Evolutionary conservation across 2,888 invertebrate species (phyloP).

Genomic region (Oithona nana): DNA sequence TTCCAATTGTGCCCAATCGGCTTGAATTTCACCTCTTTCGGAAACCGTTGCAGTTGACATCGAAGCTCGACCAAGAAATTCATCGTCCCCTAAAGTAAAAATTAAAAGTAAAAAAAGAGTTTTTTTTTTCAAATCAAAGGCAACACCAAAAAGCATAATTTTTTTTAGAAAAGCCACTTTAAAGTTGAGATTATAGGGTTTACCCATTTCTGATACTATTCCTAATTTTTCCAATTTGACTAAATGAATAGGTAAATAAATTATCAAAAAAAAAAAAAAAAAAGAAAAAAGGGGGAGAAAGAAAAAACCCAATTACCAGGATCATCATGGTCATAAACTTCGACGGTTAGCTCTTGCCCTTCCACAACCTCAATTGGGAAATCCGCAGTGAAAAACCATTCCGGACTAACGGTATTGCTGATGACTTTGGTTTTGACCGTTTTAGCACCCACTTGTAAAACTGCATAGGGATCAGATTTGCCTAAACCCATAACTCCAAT

Average conservation of each 20-base stretch:
- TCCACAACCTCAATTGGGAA: constrained; percentile 24
- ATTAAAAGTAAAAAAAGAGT: too few species aligned
- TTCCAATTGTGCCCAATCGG: constrained; percentile 75
- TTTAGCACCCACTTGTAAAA: constrained; percentile 75
- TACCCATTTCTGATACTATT: too few species aligned
- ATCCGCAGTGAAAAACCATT: constrained; percentile 60
- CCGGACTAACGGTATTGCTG: constrained; percentile 77
- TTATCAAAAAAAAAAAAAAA: too few species aligned
- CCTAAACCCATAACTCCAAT: constrained; percentile 24
- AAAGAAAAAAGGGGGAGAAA: too few species aligned
- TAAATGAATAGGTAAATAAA: too few species aligned
- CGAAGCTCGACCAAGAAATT: constrained; percentile 56
- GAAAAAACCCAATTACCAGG: too few species aligned
- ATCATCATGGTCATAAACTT: constrained; percentile 70
- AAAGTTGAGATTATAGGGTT: too few species aligned
- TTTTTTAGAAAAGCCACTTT: too few species aligned
- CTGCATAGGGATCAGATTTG: constrained; percentile 64
- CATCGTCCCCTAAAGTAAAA: too few species aligned
- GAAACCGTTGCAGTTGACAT: neutral
- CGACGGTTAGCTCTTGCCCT: constrained; percentile 52
- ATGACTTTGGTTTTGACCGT: constrained; percentile 81
- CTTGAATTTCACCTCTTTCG: neutral
- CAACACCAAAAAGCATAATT: too few species aligned
- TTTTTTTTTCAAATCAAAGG: too few species aligned
- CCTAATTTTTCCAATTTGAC: too few species aligned